Conservation (phyloP, 2,888 invertebrate genomes). For the Trypoxylon attenuatum region DNA sequence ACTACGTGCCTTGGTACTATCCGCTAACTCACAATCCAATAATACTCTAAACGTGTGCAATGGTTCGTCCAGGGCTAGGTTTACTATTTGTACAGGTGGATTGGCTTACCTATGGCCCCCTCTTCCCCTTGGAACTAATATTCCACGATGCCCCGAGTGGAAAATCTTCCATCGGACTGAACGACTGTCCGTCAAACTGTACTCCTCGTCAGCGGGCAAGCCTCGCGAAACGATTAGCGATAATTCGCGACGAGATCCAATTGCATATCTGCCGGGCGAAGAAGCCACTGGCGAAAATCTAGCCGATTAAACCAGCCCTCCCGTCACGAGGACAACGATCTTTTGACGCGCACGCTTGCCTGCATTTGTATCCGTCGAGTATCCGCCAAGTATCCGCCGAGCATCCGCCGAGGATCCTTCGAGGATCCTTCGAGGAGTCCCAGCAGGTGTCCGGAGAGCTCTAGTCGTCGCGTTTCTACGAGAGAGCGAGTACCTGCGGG, state of each 20-base stretch:
- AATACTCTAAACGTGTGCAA: not conserved
- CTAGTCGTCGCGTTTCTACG: not conserved
- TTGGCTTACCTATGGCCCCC: too few species aligned
- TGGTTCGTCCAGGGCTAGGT: not conserved
- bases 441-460: slow-evolving; percentile 1
- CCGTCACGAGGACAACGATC: not conserved
- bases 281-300: not conserved
- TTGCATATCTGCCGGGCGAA: not conserved
- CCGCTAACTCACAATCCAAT: not conserved
- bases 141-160: not conserved
- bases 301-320: not conserved
- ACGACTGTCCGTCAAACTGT: not conserved
- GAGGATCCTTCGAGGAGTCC: too few species aligned
- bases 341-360: not conserved
- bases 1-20: not conserved
- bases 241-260: slow-evolving; percentile 41
- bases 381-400: too few species aligned
- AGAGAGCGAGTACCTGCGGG: slow-evolving; percentile 12
- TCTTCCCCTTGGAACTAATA: not conserved
- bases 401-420: too few species aligned
- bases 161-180: not conserved
- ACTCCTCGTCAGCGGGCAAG: slow-evolving; percentile 16
- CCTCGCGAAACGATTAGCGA: slow-evolving; percentile 55
- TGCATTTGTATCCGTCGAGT: not conserved
- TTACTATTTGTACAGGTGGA: not conserved